These are phyloP conservation scores for Cacoxenus indagator DNA, from an alignment of 2,888 invertebrate genomes.

Conservation along the genomic window DNA sequence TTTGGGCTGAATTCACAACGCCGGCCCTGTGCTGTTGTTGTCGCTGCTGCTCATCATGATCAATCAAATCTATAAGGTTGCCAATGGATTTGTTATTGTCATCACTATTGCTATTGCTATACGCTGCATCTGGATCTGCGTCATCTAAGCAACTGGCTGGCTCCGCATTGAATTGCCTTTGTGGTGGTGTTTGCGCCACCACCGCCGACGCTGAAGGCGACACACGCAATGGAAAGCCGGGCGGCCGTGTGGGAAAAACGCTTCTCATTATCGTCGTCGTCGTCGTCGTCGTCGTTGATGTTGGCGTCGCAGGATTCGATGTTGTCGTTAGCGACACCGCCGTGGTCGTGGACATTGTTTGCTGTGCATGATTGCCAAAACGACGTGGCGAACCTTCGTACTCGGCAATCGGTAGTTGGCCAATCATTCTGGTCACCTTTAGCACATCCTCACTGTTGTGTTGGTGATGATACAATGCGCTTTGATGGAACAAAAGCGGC, in stretches of 20 bases:
- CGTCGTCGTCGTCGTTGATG: constrained; percentile 68
- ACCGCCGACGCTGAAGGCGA: constrained; percentile 50
- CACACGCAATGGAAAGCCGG: constrained; percentile 83
- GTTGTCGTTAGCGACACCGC: constrained; percentile 69
- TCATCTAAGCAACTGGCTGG: constrained; percentile 35
- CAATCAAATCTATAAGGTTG: constrained; percentile 61
- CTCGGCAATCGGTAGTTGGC: constrained; percentile 84
- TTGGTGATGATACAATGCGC: constrained; percentile 28
- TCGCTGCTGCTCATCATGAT: constrained; percentile 35
- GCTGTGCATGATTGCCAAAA: constrained; percentile 75
- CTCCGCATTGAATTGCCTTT: constrained; percentile 31
- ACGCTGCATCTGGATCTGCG: neutral
- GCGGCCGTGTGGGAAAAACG: constrained; percentile 81
- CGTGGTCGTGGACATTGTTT: constrained; percentile 42
- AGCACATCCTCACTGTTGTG: constrained; percentile 59
- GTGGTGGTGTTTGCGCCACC: constrained; percentile 39
- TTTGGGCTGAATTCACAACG: constrained; percentile 50
- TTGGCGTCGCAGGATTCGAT: neutral
- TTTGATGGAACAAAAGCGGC: constrained; percentile 1
- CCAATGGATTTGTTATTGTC: constrained; percentile 49
- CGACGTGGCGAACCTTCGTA: constrained; percentile 92
- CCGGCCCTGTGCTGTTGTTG: neutral
- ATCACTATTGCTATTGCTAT: constrained; percentile 26
- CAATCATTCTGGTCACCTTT: constrained; percentile 71
- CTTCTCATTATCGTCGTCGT: constrained; percentile 53